Evolutionary conservation across 2,888 invertebrate genomes (phyloP), one percentile per base, ranked within the genome.

Genomic region (Harpalus rufipes): DNA sequence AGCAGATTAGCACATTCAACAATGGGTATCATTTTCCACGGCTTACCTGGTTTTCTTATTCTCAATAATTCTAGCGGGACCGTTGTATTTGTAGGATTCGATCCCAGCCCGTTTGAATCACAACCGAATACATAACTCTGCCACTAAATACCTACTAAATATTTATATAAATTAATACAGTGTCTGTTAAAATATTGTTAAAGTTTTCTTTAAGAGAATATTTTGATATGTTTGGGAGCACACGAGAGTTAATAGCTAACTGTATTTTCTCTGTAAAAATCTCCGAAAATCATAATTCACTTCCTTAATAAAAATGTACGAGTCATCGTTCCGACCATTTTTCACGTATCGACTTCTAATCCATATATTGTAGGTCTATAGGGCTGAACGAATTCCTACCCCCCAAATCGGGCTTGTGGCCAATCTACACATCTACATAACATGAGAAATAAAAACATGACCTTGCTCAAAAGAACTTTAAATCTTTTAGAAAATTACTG

Each of bases 311-410:
- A 51, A 51, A 51, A 51, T 51, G 44, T 51, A 51, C 44, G 44
- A 51, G 44, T 51, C 44, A 51, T 51, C 44, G 44, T 7, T 51
- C 10, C 44, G 44, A 10, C 44, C 44, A 51, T 51, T 51, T 51
- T 51, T 51, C 44, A 51, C 44, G 44, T 51, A 44, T 51, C 44
- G 44, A 51, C 44, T 51, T 51, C 44, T 51, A 51, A 51, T 51
- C 44, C 44, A 51, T 51, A 51, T 51, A 51, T 51, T 51, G 12
- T 51, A 51, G 44, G 44, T 51, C 44, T 51, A 51, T 51, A 51
- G 44, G 10, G 44, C 44, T 32, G 44, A 51, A 51, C 44, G 8
- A 12, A 12, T 8, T 51, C 12, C 8, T 12, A 51, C 44, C 44
- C 44, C 4, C 12, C 44, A 51, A 51, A 51, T 51, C 7, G 10